A percentile compares a stretch with the other conserved stretches of the same genome.
Evolutionary conservation across 2,888 invertebrate genomes (phyloP).

Genomic region (Eugnorisma glareosa): DNA sequence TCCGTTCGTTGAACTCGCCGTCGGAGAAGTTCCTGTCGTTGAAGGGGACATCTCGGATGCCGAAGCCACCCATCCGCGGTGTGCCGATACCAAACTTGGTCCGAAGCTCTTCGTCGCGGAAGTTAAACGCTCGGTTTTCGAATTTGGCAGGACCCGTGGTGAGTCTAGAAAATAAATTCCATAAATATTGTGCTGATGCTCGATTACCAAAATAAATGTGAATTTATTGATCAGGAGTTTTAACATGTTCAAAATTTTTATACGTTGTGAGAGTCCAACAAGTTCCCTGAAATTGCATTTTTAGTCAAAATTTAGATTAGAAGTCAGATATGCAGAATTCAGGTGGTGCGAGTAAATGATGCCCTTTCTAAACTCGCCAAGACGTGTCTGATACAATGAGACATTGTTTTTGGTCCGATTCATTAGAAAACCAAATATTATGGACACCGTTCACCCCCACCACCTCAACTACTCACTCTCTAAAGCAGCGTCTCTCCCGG

Average conservation of each 20-base stretch:
- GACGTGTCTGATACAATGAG: neutral
- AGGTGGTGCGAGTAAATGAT: constrained; percentile 16
- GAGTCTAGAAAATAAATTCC: constrained; percentile 75
- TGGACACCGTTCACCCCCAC: constrained; percentile 12
- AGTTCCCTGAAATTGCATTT: neutral
- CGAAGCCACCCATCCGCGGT: constrained; percentile 88
- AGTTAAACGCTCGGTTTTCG: constrained; percentile 85
- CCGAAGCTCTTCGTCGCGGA: constrained; percentile 86
- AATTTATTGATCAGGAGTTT: neutral
- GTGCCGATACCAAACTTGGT: constrained; percentile 87
- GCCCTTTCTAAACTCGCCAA: neutral
- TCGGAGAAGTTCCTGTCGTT: constrained; percentile 86
- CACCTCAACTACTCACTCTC: constrained; percentile 80
- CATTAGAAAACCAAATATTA: neutral
- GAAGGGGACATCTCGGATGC: constrained; percentile 86
- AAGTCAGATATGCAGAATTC: neutral
- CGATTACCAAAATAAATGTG: neutral
- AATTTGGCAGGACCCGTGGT: constrained; percentile 82
- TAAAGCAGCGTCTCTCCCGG: constrained; percentile 84
- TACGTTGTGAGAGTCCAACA: neutral
- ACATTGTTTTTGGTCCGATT: neutral
- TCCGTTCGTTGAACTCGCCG: constrained; percentile 85
- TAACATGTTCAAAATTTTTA: neutral
- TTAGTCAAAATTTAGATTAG: neutral
- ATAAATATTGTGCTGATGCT: constrained; percentile 12